These are phyloP conservation scores for Dicaeum eximium DNA, from an alignment of 2,113 vertebrate genomes.

Conservation along the genomic window DNA sequence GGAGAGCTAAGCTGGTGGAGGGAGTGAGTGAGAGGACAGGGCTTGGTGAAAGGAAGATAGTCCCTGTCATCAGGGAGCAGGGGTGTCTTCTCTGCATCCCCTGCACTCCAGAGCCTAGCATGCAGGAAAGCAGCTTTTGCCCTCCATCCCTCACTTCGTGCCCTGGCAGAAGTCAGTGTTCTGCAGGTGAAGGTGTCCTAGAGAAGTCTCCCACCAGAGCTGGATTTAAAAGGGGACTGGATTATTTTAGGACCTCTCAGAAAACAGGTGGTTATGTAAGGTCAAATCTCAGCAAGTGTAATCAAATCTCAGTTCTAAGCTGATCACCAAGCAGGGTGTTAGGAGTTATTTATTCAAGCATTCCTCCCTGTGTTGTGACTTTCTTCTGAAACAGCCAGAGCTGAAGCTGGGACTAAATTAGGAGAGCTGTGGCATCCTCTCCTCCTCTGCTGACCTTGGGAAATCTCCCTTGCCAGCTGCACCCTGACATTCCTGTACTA, in stretches of 20 bases:
- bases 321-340: slow-evolving; percentile 29
- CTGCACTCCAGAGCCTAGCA: not conserved
- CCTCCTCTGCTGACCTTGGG: not conserved
- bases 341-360: slow-evolving; percentile 21
- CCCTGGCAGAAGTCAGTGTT: fast-evolving
- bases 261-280: slow-evolving; percentile 46
- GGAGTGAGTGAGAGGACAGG: not conserved
- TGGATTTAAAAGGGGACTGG: not conserved
- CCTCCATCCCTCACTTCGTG: not conserved
- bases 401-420: slow-evolving; percentile 23
- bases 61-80: fast-evolving
- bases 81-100: not conserved
- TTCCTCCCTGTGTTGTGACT: not conserved
- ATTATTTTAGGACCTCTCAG: slow-evolving; percentile 27
- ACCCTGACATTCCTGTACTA: not conserved
- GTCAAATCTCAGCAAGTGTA: slow-evolving; percentile 26
- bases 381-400: not conserved
- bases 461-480: not conserved
- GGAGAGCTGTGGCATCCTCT: not conserved
- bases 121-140: not conserved
- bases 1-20: not conserved
- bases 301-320: slow-evolving; percentile 51
- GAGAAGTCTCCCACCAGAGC: not conserved
- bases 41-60: not conserved
- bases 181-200: not conserved